Conservation (phyloP, 2,888 invertebrate species). For the Drosophila peninsularis region DNA sequence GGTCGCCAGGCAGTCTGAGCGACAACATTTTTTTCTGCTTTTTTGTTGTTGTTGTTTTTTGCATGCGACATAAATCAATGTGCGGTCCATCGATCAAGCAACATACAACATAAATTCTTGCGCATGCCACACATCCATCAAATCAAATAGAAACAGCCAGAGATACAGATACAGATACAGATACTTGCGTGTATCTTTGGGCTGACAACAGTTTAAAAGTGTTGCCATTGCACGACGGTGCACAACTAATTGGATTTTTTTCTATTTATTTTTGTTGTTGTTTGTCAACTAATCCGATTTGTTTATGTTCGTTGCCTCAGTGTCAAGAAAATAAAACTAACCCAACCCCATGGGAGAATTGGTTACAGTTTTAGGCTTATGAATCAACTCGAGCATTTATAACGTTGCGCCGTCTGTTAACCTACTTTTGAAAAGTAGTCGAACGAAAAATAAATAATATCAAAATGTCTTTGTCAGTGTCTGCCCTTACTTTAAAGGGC, state of each 20-base stretch:
- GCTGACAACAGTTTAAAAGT: conserved; percentile 64
- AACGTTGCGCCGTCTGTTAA: conserved; percentile 63
- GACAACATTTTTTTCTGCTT: conserved; percentile 14
- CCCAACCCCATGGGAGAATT: conserved; percentile 47
- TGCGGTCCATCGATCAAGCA: conserved; percentile 71
- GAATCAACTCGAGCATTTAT: conserved; percentile 58
- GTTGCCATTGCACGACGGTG: conserved; percentile 63
- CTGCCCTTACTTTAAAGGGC: conserved; percentile 33
- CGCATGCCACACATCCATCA: conserved; percentile 81
- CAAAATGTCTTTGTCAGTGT: conserved; percentile 56
- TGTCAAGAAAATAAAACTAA: conserved; percentile 15
- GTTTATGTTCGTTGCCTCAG: conserved; percentile 60
- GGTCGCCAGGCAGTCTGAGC: conserved; percentile 67
- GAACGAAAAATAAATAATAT: background rate
- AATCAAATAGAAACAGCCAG: conserved; percentile 31
- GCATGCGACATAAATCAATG: conserved; percentile 70
- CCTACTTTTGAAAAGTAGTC: conserved; percentile 67
- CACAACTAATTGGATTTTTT: conserved; percentile 79
- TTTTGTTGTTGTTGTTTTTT: conserved; percentile 41
- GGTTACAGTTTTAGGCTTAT: conserved; percentile 77
- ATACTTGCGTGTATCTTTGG: conserved; percentile 33
- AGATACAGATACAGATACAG: conserved; percentile 19
- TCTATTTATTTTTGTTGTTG: conserved; percentile 7
- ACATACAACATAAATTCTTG: conserved; percentile 65
- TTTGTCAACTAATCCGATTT: conserved; percentile 79